Conservation (phyloP, 2,797 vertebrate species). For the Rhinophrynus dorsalis region DNA sequence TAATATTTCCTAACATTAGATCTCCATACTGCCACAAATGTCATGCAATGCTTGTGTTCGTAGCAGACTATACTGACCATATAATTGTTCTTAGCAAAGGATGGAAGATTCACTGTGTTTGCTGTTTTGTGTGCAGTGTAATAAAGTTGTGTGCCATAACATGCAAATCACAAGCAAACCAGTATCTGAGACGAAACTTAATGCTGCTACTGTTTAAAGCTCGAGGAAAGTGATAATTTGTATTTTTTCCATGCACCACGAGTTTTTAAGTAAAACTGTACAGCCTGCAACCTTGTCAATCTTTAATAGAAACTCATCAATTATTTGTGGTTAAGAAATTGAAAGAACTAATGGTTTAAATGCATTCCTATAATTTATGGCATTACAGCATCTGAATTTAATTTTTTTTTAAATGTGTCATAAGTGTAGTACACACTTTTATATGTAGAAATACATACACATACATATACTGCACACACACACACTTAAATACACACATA, state of each 20-base stretch:
- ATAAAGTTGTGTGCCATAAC: not conserved
- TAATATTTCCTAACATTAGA: too few species aligned
- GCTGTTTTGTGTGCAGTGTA: conserved; percentile 1
- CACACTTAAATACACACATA: too few species aligned
- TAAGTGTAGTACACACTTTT: too few species aligned
- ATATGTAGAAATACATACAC: too few species aligned
- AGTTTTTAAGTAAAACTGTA: conserved; percentile 72
- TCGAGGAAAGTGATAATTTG: conserved; percentile 62
- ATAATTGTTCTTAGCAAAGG: not conserved
- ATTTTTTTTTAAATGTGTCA: too few species aligned
- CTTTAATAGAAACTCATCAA: conserved; percentile 86
- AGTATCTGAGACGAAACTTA: conserved; percentile 58
- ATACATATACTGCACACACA: too few species aligned
- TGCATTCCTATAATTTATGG: conserved; percentile 80
- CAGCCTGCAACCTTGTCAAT: conserved; percentile 75
- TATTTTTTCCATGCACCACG: conserved; percentile 64
- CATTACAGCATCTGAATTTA: conserved; percentile 68
- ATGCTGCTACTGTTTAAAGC: conserved; percentile 56
- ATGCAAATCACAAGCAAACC: conserved; percentile 55
- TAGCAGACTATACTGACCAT: too few species aligned
- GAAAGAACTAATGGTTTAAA: conserved; percentile 81
- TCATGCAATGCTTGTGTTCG: too few species aligned
- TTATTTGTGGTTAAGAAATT: conserved; percentile 83
- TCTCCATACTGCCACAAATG: too few species aligned
- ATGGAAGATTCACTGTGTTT: not conserved